Evolutionary conservation across 1,140 invertebrate species (phyloP).

Genomic region (Drosophila watanabei): DNA sequence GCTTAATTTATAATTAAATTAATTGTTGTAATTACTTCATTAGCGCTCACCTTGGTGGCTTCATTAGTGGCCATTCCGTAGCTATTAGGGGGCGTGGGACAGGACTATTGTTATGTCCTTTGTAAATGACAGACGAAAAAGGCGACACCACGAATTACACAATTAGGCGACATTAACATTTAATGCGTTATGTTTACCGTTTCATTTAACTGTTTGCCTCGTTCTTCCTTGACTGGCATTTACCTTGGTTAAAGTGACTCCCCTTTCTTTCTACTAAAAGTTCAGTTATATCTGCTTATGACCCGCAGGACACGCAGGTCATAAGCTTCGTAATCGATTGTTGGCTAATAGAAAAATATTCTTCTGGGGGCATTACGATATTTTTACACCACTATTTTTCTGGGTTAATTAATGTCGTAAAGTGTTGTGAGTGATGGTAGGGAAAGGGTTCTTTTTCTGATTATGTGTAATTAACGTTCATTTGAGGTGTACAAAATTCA

Average conservation of each 20-base stretch:
- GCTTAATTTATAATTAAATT: constrained; percentile 85
- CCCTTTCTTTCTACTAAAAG: background rate
- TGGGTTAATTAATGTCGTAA: constrained; percentile 44
- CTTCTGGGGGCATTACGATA: constrained; percentile 40
- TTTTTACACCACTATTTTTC: constrained; percentile 20
- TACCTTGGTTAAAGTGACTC: background rate
- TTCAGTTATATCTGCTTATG: constrained; percentile 34
- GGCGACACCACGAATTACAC: constrained; percentile 80
- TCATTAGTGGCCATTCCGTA: constrained; percentile 60
- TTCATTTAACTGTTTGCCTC: constrained; percentile 67
- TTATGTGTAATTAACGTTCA: constrained; percentile 17
- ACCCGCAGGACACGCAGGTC: constrained; percentile 62
- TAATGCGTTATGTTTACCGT: constrained; percentile 79
- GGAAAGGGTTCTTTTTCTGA: background rate
- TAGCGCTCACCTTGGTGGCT: constrained; percentile 60
- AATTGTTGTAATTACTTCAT: constrained; percentile 85
- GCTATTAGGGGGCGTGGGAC: constrained; percentile 15
- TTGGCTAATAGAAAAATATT: constrained; percentile 70
- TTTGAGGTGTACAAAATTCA: background rate
- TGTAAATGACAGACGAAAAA: constrained; percentile 69
- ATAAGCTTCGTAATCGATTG: constrained; percentile 76
- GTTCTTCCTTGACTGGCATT: constrained; percentile 7
- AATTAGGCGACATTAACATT: constrained; percentile 83
- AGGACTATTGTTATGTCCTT: constrained; percentile 58
- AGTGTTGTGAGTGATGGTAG: constrained; percentile 27